Base-by-base conservation (phyloP, 2,797 vertebrate genomes). In the Artibeus lituratus region DNA sequence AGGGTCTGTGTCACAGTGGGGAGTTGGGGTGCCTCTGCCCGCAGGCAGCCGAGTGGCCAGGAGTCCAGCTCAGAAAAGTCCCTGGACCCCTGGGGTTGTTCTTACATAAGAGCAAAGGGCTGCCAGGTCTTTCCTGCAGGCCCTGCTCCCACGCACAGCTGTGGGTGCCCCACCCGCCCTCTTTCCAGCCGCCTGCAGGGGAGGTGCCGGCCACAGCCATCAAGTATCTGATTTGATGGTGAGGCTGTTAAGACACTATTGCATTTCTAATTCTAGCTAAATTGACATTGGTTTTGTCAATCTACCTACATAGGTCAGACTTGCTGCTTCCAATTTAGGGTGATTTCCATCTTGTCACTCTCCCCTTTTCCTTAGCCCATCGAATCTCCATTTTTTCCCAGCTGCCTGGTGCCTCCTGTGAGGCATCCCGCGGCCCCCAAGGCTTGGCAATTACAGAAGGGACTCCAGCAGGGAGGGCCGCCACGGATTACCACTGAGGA, bases 391-490 rank as follows among this genome's bases (percentile, higher is more conserved):
- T 73, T 65, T 24, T 89, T 44, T 32, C 69, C 69, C 4, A 1
- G 87, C 74, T n/a, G 74, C 93, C 72, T 22, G 26, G 82, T 4
- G 29, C 78, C 83, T 95, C 77, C 93, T 35, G 42, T 4, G 53
- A 73, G 39, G 91, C 87, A 51, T 62, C 88, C 49, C 4, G 53
- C 77, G 89, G 87, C 85, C 83, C 70, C 65, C 0, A 3, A 73
- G 80, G 59, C 94, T 94, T 35, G 53, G 90, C 95, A 93, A 95
- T 97, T 90, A 96, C 82, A 96, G 86, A 44, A 7, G 16, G 12
- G 82, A 76, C 95, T 95, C 91, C 86, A 65, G 95, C 95, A 88
- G 94, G 91, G 93, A 90, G 73, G 87, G 70, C 22, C 21, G 95
- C 74, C 51, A n/a, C 2, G 1, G 95, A 78, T 93, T 72, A 51